Evolutionary conservation across 2,888 invertebrate genomes (phyloP).

Genomic region (Apamea monoglypha): DNA sequence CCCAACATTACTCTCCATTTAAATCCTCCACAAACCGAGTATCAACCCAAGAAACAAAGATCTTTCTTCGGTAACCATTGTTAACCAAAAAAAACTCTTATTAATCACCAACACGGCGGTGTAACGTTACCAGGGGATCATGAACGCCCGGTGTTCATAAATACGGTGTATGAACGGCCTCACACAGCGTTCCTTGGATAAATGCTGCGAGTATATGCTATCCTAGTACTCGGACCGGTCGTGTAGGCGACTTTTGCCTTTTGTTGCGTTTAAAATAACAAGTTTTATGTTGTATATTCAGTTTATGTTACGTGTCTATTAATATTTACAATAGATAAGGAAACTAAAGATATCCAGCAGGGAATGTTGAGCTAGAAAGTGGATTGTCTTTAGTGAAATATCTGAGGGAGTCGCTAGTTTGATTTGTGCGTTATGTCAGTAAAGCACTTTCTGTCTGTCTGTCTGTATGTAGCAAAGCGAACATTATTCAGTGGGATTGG

Average conservation of each 20-base stretch:
- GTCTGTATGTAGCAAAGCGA: slow-evolving; percentile 21
- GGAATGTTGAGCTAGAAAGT: slow-evolving; percentile 52
- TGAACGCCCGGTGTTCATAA: slow-evolving; percentile 85
- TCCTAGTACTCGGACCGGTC: slow-evolving; percentile 78
- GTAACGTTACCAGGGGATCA: slow-evolving; percentile 85
- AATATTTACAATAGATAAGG: slow-evolving; percentile 67
- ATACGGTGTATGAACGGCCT: slow-evolving; percentile 86
- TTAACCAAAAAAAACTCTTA: slow-evolving; percentile 72
- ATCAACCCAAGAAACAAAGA: slow-evolving; percentile 44
- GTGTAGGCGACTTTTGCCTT: slow-evolving; percentile 81
- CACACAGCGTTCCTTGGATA: slow-evolving; percentile 86
- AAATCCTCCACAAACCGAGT: slow-evolving; percentile 34
- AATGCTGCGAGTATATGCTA: slow-evolving; percentile 73
- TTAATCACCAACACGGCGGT: slow-evolving; percentile 82
- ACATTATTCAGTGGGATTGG: background rate
- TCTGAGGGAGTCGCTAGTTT: slow-evolving; percentile 19
- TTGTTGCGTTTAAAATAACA: slow-evolving; percentile 70
- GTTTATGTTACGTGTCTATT: slow-evolving; percentile 67
- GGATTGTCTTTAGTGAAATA: slow-evolving; percentile 50
- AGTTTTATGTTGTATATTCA: slow-evolving; percentile 66
- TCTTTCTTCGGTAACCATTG: slow-evolving; percentile 58
- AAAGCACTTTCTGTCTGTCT: slow-evolving; percentile 27
- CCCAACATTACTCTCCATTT: slow-evolving; percentile 36
- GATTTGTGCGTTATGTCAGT: slow-evolving; percentile 24
- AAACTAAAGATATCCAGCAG: slow-evolving; percentile 42